phyloP scores from a whole-genome alignment of 1,140 invertebrate genomes.

The Drosophila grimshawi region DNA sequence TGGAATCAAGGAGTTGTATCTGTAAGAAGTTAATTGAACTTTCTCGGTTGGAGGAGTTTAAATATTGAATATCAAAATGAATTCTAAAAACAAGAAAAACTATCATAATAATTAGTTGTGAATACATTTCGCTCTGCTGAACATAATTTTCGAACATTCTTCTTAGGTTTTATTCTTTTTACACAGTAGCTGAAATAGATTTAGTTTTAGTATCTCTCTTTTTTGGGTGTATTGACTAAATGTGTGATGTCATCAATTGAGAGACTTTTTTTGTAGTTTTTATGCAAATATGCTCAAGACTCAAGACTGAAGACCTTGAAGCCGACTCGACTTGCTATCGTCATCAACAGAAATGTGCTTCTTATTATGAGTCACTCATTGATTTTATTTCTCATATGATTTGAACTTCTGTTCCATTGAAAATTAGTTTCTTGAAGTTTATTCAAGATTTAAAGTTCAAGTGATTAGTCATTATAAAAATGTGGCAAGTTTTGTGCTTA shows the following conservation, averaged over 20 bases:
- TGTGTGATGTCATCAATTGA: constrained; percentile 58
- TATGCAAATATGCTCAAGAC: constrained; percentile 22
- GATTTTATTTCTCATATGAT: constrained; percentile 7
- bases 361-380: constrained; percentile 21
- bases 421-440: neutral
- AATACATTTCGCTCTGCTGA: neutral
- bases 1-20: neutral
- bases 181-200: too few relatives aligned
- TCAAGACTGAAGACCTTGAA: constrained; percentile 25
- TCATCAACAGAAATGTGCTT: constrained; percentile 7
- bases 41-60: neutral
- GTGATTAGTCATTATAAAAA: neutral
- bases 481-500: neutral
- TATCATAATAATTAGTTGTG: too few relatives aligned
- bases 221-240: constrained; percentile 19
- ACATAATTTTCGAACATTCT: neutral
- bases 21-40: neutral
- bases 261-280: constrained; percentile 27
- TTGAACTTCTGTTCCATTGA: neutral
- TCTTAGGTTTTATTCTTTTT: constrained; percentile 12
- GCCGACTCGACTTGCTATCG: neutral
- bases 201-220: too few relatives aligned
- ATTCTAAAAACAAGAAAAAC: neutral
- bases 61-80: too few relatives aligned
- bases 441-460: neutral